Percentiles rank a stretch among this genome's conserved stretches.
Conservation (phyloP, 2,888 invertebrate species). For the Synanthedon myopaeformis region DNA sequence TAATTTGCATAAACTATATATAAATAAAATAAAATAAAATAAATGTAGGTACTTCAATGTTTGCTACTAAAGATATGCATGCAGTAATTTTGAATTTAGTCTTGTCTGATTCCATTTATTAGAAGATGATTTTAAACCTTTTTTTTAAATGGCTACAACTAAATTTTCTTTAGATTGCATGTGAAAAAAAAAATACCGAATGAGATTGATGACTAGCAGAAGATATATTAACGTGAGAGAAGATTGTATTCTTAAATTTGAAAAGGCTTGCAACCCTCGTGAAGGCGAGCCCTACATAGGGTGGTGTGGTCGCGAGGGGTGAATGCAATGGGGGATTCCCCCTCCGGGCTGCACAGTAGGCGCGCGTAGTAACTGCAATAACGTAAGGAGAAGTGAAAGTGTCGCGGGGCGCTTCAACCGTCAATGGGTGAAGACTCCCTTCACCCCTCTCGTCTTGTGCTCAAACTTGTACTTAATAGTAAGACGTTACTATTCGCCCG, state of each 20-base stretch:
- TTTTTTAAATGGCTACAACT: no score
- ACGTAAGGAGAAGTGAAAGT: constrained; percentile 65
- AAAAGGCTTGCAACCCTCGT: constrained; percentile 47
- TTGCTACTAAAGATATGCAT: not conserved
- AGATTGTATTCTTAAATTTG: constrained; percentile 44
- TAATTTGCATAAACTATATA: no score
- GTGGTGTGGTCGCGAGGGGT: constrained; percentile 38
- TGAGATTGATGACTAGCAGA: constrained; percentile 13
- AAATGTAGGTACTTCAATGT: no score
- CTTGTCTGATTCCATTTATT: not conserved
- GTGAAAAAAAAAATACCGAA: not conserved
- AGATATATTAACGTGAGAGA: constrained; percentile 15
- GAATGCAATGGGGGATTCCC: constrained; percentile 56
- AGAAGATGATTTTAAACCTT: no score
- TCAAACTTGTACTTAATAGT: constrained; percentile 62
- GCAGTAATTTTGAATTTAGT: not conserved
- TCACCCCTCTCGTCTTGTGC: constrained; percentile 63
- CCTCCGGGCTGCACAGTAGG: constrained; percentile 50
- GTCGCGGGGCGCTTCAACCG: constrained; percentile 68
- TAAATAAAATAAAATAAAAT: no score
- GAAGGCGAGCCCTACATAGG: constrained; percentile 41
- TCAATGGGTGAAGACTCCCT: constrained; percentile 68
- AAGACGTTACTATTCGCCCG: constrained; percentile 29
- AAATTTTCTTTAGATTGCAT: no score
- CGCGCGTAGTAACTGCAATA: constrained; percentile 70